These are phyloP conservation scores for Reticulitermes lucifugus DNA, from an alignment of 2,888 invertebrate genomes.

Conservation along the genomic window DNA sequence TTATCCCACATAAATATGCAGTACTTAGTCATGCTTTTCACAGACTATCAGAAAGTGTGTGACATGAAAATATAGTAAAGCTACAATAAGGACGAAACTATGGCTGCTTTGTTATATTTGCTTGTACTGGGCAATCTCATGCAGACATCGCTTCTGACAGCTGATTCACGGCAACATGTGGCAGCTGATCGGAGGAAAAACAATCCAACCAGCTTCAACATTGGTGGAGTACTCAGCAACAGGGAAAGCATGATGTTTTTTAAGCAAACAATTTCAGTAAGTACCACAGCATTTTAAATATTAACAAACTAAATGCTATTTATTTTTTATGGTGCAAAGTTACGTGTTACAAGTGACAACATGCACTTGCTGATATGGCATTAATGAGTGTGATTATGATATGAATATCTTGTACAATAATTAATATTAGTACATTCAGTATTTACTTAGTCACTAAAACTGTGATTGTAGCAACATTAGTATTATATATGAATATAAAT, in stretches of 20 bases:
- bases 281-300: constrained; percentile 56
- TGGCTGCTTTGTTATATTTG: neutral
- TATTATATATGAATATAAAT: too few relatives aligned
- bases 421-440: too few relatives aligned
- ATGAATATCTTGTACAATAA: too few relatives aligned
- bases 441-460: too few relatives aligned
- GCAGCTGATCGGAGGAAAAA: constrained; percentile 5
- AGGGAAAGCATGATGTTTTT: constrained; percentile 84
- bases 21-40: neutral
- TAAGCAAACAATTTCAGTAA: constrained; percentile 85
- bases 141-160: neutral
- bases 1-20: neutral
- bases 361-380: too few relatives aligned
- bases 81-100: neutral
- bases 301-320: too few relatives aligned
- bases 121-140: neutral
- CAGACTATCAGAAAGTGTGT: too few relatives aligned
- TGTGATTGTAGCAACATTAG: too few relatives aligned
- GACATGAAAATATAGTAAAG: too few relatives aligned
- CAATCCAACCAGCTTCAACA: constrained; percentile 71
- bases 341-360: too few relatives aligned
- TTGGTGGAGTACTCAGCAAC: constrained; percentile 92
- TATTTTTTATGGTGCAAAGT: too few relatives aligned
- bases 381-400: too few relatives aligned
- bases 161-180: neutral